Evolutionary conservation across 2,888 invertebrate genomes (phyloP).

Genomic region (Papilio gigon): DNA sequence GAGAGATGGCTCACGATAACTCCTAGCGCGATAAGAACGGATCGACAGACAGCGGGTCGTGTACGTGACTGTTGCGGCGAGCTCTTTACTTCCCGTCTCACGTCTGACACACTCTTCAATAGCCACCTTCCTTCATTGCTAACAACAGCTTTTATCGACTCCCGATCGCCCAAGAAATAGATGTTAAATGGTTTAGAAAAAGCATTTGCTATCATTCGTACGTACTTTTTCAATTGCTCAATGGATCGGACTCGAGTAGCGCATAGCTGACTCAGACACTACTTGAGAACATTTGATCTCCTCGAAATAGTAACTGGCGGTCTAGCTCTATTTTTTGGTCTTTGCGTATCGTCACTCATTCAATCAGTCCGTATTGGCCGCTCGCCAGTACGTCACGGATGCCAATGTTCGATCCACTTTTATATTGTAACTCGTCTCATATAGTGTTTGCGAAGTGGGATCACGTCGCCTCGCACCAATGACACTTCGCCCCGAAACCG

Average conservation of each 20-base stretch:
- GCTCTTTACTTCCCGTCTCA: constrained; percentile 63
- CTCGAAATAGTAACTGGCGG: constrained; percentile 74
- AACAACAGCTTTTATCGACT: constrained; percentile 54
- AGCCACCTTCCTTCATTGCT: constrained; percentile 58
- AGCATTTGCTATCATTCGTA: constrained; percentile 59
- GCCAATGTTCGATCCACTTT: constrained; percentile 67
- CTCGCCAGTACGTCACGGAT: constrained; percentile 70
- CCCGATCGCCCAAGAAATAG: constrained; percentile 54
- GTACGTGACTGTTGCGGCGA: constrained; percentile 58
- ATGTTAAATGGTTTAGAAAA: constrained; percentile 51
- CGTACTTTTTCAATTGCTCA: constrained; percentile 72
- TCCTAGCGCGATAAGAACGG: constrained; percentile 46
- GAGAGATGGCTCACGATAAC: constrained; percentile 68
- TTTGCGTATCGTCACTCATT: constrained; percentile 78
- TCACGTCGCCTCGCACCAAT: constrained; percentile 51
- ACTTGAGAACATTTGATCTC: constrained; percentile 72
- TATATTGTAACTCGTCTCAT: constrained; percentile 53
- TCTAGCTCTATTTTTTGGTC: constrained; percentile 68
- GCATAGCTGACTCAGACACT: constrained; percentile 69
- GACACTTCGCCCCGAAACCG: constrained; percentile 41
- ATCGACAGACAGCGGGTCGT: constrained; percentile 56
- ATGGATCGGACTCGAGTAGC: constrained; percentile 67
- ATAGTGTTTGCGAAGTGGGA: constrained; percentile 60
- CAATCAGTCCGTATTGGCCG: constrained; percentile 74
- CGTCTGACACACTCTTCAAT: constrained; percentile 70